Percentiles rank a stretch among this genome's conserved stretches.
These are phyloP conservation scores for Malacosoma neustria DNA, from an alignment of 2,888 invertebrate species.

Conservation along the genomic window DNA sequence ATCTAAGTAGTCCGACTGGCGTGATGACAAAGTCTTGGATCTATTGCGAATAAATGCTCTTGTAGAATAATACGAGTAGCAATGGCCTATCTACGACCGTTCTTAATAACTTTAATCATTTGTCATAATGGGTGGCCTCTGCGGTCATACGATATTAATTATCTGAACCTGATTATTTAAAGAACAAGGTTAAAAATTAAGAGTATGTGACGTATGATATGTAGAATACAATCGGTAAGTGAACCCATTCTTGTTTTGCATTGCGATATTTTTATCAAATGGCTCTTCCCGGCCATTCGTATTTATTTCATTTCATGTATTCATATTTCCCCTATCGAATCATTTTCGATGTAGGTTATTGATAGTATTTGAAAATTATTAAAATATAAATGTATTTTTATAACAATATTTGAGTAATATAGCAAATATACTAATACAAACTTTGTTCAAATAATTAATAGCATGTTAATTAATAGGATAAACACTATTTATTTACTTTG, in stretches of 20 bases:
- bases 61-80: slow-evolving; percentile 10
- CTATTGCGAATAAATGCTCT: slow-evolving; percentile 5
- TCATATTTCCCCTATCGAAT: no score
- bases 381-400: no score
- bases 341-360: no score
- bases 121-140: background rate
- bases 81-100: background rate
- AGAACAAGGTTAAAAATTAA: background rate
- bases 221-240: background rate
- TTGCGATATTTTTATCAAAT: no score
- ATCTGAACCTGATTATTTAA: background rate
- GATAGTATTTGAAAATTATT: no score
- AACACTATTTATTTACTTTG: no score
- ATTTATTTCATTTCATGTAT: no score
- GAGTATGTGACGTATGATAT: background rate
- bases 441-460: no score
- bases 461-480: no score
- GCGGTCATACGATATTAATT: background rate
- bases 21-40: slow-evolving; percentile 37
- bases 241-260: background rate
- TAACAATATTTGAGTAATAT: no score
- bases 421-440: no score
- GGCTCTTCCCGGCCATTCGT: no score
- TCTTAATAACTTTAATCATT: background rate
- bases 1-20: slow-evolving; percentile 32